Base-by-base conservation (phyloP, 2,888 invertebrate genomes). In the Leptinotarsa haldemani region DNA sequence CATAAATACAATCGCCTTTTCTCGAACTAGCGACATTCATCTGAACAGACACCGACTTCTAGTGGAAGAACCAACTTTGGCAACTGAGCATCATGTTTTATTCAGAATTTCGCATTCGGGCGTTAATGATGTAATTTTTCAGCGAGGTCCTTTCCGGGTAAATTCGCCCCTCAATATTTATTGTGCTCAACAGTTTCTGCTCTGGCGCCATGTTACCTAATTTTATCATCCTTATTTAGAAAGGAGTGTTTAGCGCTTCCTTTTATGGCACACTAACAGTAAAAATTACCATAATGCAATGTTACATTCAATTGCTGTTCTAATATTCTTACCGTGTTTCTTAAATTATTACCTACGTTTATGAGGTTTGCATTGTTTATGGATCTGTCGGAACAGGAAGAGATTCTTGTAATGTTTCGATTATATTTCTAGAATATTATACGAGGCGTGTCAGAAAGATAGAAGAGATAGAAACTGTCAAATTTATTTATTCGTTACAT, bases 101-200 rank as follows among this genome's bases (percentile, higher is more conserved):
- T 61, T 61, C 61, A 61, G 25, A 30, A 9, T 13, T 18, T 40
- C 9, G 61, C 40, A 61, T 30, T 25, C 16, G 16, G 16, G 25
- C 16, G 16, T n/a, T 61, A 61, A 61, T 30, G 61, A 61, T n/a
- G 61, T 40, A 61, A 61, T 61, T 61, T 61, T 61, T 61, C 61
- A 61, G 40, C 61, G n/a, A 61, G 15, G 30, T n/a, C 40, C 61
- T 30, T 61, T 16, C 58, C 22, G 40, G 40, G 30, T 30, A 61
- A 61, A 61, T 30, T 25, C 61, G n/a, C 30, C 61, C 25, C 61
- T 40, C 25, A 20, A n/a, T 61, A 61, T 61, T 30, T 20, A 40
- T 61, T 30, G n/a, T 16, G 9, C 30, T 40, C 30, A 61, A 61
- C 61, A 30, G 40, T 61, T 61, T 61, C 61, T 12, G 61, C 12